A percentile compares a stretch with the other conserved stretches of the same genome.
phyloP scores from a whole-genome alignment of 2,888 invertebrate species.

The Lapara coniferarum region DNA sequence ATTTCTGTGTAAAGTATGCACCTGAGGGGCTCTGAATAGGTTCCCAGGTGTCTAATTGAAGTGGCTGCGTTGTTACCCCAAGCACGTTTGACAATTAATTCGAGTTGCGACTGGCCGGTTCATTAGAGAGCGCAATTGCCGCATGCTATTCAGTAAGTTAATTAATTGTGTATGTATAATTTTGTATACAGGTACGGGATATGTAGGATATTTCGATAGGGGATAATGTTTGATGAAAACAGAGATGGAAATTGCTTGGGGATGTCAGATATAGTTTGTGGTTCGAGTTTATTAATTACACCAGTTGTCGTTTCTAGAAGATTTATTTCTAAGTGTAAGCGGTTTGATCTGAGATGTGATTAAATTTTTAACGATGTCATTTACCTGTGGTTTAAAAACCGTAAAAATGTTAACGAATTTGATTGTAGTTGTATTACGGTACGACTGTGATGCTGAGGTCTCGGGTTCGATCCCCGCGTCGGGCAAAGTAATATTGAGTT shows the following conservation, averaged over 20 bases:
- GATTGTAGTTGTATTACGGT: too few relatives aligned
- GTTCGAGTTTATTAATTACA: not conserved
- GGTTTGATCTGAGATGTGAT: not conserved
- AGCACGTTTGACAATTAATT: conserved; percentile 76
- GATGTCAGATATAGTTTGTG: not conserved
- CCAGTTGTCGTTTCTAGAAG: not conserved
- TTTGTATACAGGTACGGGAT: conserved; percentile 32
- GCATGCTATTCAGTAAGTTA: conserved; percentile 61
- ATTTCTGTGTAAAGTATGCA: conserved; percentile 29
- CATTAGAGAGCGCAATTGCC: conserved; percentile 70
- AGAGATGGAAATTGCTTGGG: conserved; percentile 1
- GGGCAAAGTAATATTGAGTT: too few relatives aligned
- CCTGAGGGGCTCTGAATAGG: conserved; percentile 28
- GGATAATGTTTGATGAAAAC: conserved; percentile 21
- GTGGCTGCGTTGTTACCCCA: conserved; percentile 58
- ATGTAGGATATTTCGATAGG: conserved; percentile 3
- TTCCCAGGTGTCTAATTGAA: conserved; percentile 45
- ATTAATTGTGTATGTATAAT: conserved; percentile 53
- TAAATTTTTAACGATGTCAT: not conserved
- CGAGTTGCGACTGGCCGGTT: conserved; percentile 60
- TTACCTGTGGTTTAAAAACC: not conserved
- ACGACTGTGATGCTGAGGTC: too few relatives aligned
- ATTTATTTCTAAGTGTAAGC: not conserved
- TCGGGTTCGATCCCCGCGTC: too few relatives aligned
- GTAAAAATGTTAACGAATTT: not conserved